A percentile compares a stretch with the other conserved stretches of the same genome.
Evolutionary conservation across 1,140 invertebrate species (phyloP).

Genomic region (Cyphomyrmex costatus): DNA sequence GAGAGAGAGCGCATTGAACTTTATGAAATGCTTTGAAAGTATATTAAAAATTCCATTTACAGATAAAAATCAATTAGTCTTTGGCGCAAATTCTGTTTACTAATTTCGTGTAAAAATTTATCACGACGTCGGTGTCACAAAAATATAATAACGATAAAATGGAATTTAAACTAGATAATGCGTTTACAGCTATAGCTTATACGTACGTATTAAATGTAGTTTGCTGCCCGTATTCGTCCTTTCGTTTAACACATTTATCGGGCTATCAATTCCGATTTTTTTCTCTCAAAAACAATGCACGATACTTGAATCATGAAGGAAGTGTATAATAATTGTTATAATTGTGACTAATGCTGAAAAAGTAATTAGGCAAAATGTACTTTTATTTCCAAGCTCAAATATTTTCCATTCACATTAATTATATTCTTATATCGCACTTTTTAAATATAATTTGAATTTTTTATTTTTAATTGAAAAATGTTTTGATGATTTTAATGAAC

Average conservation of each 20-base stretch:
- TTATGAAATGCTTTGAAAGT: not conserved
- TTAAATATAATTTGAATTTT: not conserved
- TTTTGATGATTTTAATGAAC: not conserved
- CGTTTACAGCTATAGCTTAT: not conserved
- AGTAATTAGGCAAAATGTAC: slow-evolving; percentile 15
- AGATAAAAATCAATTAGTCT: slow-evolving; percentile 10
- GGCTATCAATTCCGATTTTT: slow-evolving; percentile 32
- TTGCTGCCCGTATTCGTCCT: slow-evolving; percentile 3
- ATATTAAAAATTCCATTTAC: not conserved
- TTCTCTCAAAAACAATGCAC: slow-evolving; percentile 23
- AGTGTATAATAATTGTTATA: not conserved
- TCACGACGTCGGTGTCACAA: not conserved
- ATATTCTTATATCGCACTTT: not conserved
- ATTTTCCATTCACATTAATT: not conserved
- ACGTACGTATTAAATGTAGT: not conserved
- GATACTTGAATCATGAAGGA: not conserved
- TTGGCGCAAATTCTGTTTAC: not conserved
- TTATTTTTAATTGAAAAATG: not conserved
- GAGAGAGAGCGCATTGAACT: not conserved
- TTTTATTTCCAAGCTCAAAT: slow-evolving; percentile 5
- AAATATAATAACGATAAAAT: slow-evolving; percentile 13
- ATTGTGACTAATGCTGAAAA: not conserved
- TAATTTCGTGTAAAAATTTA: not conserved
- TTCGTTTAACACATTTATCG: slow-evolving; percentile 38
- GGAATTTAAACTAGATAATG: slow-evolving; percentile 20